Evolutionary conservation across 2,113 vertebrate species (phyloP).

Genomic region (Lepus timidus): DNA sequence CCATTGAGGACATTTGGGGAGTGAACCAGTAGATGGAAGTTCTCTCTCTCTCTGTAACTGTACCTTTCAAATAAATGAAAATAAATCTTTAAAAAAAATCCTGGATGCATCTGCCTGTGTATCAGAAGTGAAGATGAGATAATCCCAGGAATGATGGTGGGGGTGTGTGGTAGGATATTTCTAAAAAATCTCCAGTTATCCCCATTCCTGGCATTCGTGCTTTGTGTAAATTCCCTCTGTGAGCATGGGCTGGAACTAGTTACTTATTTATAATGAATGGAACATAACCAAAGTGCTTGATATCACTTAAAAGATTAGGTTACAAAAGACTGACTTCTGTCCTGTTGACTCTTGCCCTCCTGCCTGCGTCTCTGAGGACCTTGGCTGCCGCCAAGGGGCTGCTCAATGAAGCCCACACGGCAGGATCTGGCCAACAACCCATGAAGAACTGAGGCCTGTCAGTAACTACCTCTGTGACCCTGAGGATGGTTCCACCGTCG

Average conservation of each 20-base stretch:
- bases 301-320: not conserved
- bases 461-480: not conserved
- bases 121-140: not conserved
- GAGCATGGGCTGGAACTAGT: not conserved
- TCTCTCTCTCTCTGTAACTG: no score
- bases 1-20: no score
- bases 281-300: not conserved
- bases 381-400: not conserved
- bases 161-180: not conserved
- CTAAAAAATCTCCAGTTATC: not conserved
- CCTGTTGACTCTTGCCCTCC: not conserved
- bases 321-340: constrained; percentile 1
- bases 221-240: not conserved
- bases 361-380: not conserved
- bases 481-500: not conserved
- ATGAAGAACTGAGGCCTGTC: not conserved
- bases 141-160: not conserved
- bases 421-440: not conserved
- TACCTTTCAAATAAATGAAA: no score
- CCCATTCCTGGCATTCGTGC: not conserved
- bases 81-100: no score
- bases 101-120: not conserved
- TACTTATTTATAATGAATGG: not conserved
- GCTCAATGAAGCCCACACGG: not conserved
- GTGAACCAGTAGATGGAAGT: no score